Conservation (phyloP, 2,113 vertebrate genomes). For the Rhinoderma darwinii region DNA sequence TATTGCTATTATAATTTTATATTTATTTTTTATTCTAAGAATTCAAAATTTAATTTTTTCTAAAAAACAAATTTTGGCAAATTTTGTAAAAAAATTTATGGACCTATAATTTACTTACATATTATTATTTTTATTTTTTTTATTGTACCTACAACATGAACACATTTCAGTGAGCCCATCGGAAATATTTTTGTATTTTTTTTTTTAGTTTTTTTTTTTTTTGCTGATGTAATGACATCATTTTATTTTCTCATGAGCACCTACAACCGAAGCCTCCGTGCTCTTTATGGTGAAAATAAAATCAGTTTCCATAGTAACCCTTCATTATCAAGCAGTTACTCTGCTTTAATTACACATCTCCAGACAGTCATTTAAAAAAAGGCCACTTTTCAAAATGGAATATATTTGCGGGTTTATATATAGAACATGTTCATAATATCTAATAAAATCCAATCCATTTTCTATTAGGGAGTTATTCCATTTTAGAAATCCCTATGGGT, state of each 20-base stretch:
- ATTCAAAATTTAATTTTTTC: no score
- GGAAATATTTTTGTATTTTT: no score
- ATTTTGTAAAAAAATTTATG: no score
- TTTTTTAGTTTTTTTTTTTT: neutral
- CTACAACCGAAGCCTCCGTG: neutral
- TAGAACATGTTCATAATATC: conserved; percentile 43
- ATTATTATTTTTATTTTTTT: no score
- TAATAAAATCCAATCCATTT: neutral
- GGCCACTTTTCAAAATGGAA: conserved; percentile 61
- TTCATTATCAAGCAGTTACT: conserved; percentile 73
- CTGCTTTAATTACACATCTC: conserved; percentile 69
- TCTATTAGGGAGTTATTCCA: conserved; percentile 19
- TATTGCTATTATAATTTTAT: neutral
- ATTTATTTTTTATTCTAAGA: no score
- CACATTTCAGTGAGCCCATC: no score
- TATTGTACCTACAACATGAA: no score
- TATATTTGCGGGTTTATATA: conserved; percentile 53
- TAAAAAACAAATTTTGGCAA: no score
- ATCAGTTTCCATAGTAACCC: conserved; percentile 74
- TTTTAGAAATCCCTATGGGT: conserved; percentile 8
- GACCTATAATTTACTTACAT: no score
- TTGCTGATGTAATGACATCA: conserved; percentile 41
- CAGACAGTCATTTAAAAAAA: conserved; percentile 68
- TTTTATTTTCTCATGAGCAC: conserved; percentile 53
- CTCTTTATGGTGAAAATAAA: conserved; percentile 61